Evolutionary conservation across 2,888 invertebrate species (phyloP).

Genomic region (Dioctria linearis): DNA sequence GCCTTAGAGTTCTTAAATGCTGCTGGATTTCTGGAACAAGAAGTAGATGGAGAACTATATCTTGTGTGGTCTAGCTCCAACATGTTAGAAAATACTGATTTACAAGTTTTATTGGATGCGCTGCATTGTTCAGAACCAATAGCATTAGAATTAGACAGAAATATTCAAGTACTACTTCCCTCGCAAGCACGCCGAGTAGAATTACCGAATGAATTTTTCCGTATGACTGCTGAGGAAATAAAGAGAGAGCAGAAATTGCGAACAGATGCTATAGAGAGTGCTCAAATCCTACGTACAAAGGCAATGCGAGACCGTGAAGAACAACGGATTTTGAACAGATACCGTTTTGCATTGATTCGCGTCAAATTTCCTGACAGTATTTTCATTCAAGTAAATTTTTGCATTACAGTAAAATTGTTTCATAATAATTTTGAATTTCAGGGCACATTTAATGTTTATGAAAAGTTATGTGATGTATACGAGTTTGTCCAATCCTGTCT

Average conservation of each 20-base stretch:
- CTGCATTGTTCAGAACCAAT: slow-evolving; percentile 86
- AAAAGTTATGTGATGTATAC: slow-evolving; percentile 81
- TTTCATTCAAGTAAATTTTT: slow-evolving; percentile 78
- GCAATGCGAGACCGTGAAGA: slow-evolving; percentile 96
- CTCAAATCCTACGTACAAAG: slow-evolving; percentile 90
- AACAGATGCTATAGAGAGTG: slow-evolving; percentile 83
- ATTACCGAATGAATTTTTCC: slow-evolving; percentile 89
- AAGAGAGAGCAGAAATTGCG: slow-evolving; percentile 85
- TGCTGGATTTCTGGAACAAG: slow-evolving; percentile 83
- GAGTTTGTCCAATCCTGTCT: slow-evolving; percentile 87
- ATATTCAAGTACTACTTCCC: slow-evolving; percentile 86
- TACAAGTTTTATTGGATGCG: slow-evolving; percentile 81
- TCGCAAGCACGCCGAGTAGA: slow-evolving; percentile 80
- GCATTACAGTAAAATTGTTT: slow-evolving; percentile 18
- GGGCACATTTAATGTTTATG: slow-evolving; percentile 92
- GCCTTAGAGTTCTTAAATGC: slow-evolving; percentile 85
- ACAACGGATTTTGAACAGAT: slow-evolving; percentile 83
- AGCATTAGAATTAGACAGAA: slow-evolving; percentile 87
- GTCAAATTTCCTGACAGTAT: slow-evolving; percentile 91
- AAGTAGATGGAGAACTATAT: slow-evolving; percentile 77
- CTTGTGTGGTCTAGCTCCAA: slow-evolving; percentile 78
- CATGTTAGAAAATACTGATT: slow-evolving; percentile 70
- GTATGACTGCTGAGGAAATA: slow-evolving; percentile 85
- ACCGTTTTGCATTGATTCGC: slow-evolving; percentile 88
- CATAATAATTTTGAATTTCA: slow-evolving; percentile 66